A percentile compares a stretch with the other conserved stretches of the same genome.
Evolutionary conservation across 1,140 invertebrate genomes (phyloP).

Genomic region (Caenorhabditis brenneri): DNA sequence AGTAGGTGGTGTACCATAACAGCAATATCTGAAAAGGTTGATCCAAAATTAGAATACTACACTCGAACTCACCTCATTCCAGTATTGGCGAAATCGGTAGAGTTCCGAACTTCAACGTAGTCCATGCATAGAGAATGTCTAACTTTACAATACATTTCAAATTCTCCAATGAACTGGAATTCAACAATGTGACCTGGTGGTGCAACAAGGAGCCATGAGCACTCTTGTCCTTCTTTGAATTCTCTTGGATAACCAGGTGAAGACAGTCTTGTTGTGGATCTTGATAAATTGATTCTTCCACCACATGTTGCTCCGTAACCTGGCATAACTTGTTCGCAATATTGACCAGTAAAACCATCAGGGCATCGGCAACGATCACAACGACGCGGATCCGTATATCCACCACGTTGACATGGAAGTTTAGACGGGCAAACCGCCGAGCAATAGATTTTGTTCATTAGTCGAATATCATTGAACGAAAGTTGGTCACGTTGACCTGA

Average conservation of each 20-base stretch:
- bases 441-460: constrained; percentile 71
- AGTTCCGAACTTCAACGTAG: constrained; percentile 69
- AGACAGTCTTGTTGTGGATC: constrained; percentile 61
- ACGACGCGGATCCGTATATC: constrained; percentile 68
- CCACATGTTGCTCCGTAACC: constrained; percentile 69
- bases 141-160: constrained; percentile 70
- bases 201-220: constrained; percentile 67
- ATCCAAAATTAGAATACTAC: not conserved
- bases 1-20: constrained; percentile 66
- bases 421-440: constrained; percentile 62
- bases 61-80: constrained; percentile 66
- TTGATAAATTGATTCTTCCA: constrained; percentile 59
- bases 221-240: constrained; percentile 70
- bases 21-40: constrained; percentile 64
- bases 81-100: constrained; percentile 70
- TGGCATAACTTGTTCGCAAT: constrained; percentile 70
- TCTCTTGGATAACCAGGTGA: constrained; percentile 66
- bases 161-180: constrained; percentile 67
- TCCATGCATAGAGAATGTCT: constrained; percentile 71
- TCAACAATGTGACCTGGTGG: constrained; percentile 66
- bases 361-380: constrained; percentile 70
- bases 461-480: constrained; percentile 70
- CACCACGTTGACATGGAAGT: constrained; percentile 68
- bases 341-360: constrained; percentile 69
- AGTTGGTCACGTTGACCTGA: constrained; percentile 65